Evolutionary conservation across 1,140 invertebrate genomes (phyloP).

Genomic region (Drosophila neocordata): DNA sequence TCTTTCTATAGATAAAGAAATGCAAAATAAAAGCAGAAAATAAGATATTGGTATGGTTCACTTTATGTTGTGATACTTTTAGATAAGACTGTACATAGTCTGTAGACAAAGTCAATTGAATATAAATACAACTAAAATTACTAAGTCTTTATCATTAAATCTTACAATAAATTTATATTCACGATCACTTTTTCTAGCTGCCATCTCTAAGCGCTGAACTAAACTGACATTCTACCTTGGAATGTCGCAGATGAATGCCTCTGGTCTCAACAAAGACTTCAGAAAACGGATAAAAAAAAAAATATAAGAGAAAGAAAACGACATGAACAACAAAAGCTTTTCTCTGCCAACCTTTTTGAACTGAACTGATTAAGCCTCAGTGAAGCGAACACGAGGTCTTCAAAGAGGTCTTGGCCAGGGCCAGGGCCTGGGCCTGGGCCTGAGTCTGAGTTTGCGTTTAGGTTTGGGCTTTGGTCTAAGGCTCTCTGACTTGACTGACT

Average conservation of each 20-base stretch:
- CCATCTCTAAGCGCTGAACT: constrained; percentile 6
- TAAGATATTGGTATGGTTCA: too few species aligned
- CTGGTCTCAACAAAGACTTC: constrained; percentile 40
- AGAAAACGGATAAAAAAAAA: constrained; percentile 7
- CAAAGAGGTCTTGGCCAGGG: constrained; percentile 15
- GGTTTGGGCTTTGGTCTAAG: constrained; percentile 30
- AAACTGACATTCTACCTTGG: constrained; percentile 44
- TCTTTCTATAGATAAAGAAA: too few species aligned
- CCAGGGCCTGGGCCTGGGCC: constrained; percentile 31
- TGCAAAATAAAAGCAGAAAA: too few species aligned
- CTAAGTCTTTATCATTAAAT: too few species aligned
- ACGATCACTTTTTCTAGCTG: background rate
- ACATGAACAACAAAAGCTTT: constrained; percentile 51
- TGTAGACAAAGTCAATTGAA: too few species aligned
- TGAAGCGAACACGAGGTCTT: constrained; percentile 36
- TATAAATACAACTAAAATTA: too few species aligned
- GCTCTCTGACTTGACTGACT: constrained; percentile 48
- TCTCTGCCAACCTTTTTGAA: constrained; percentile 64
- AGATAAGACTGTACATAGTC: too few species aligned
- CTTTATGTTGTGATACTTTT: too few species aligned
- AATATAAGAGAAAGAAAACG: constrained; percentile 3
- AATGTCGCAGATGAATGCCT: constrained; percentile 74
- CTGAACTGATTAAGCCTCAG: constrained; percentile 73
- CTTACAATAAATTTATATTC: background rate
- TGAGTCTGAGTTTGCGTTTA: constrained; percentile 24